Conservation (phyloP, 1,140 invertebrate genomes). For the Danaus melanippus region DNA sequence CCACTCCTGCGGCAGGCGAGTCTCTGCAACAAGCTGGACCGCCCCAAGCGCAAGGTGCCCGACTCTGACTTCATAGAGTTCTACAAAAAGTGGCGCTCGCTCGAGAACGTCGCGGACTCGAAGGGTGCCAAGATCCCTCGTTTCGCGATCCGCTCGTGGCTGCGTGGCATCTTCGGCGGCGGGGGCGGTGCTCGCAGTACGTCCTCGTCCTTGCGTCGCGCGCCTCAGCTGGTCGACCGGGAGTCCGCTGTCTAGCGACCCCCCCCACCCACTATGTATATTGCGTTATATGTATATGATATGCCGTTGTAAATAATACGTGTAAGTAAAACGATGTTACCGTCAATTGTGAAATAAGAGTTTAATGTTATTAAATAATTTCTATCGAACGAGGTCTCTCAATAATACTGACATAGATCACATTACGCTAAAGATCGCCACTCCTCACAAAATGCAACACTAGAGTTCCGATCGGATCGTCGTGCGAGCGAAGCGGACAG, state of each 20-base stretch:
- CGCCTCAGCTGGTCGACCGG: slow-evolving; percentile 57
- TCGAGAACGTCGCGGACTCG: slow-evolving; percentile 77
- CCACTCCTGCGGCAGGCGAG: slow-evolving; percentile 65
- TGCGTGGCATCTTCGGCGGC: slow-evolving; percentile 79
- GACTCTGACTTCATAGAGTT: slow-evolving; percentile 70
- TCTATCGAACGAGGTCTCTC: slow-evolving; percentile 64
- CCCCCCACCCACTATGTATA: slow-evolving; percentile 30
- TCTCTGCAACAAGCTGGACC: slow-evolving; percentile 54
- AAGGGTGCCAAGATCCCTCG: slow-evolving; percentile 67
- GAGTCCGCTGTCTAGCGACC: slow-evolving; percentile 61
- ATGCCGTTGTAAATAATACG: slow-evolving; percentile 66
- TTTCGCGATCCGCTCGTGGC: slow-evolving; percentile 77
- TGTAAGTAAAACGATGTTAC: slow-evolving; percentile 72
- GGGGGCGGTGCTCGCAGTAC: slow-evolving; percentile 76
- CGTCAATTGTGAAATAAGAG: slow-evolving; percentile 71
- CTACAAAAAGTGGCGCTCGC: slow-evolving; percentile 82
- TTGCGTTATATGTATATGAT: slow-evolving; percentile 57
- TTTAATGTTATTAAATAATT: slow-evolving; percentile 72
- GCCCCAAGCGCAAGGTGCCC: slow-evolving; percentile 51
- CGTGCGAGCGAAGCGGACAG: too few relatives aligned
- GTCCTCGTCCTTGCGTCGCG: slow-evolving; percentile 76
- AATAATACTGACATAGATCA: slow-evolving; percentile 70
- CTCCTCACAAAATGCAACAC: neutral
- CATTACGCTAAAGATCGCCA: slow-evolving; percentile 35
- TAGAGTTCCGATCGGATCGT: too few relatives aligned